Base-by-base conservation (phyloP, 2,888 invertebrate species). In the Synanthedon vespiformis region DNA sequence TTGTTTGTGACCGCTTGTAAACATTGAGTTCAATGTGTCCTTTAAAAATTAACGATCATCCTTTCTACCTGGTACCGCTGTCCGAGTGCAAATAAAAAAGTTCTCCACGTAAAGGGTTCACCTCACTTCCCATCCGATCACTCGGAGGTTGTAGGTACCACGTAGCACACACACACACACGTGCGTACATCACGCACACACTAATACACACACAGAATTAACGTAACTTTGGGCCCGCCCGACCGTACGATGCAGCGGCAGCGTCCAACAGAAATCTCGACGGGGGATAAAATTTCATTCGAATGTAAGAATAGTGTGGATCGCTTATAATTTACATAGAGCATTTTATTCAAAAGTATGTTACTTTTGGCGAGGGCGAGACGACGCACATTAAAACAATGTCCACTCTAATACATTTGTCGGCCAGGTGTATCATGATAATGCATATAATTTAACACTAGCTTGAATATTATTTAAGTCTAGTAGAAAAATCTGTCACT, bases 21-120 rank as follows among this genome's bases (percentile, higher is more conserved):
- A 72, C 68, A 67, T 65, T 74, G 68, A 76, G 77, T 75, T 80
- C 75, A 76, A 72, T 72, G 75, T 82, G 80, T 82, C 82, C 82
- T 80, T 80, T 79, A 86, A 87, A 87, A 86, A 85, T 82, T 85
- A 82, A 82, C 83, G 83, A 86, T 83, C 82, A 83, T 86, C 82
- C 80, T 85, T 82, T 83, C 80, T 86, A 89, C 89, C 89, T 89
- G 88, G 80, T 78, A 81, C 79, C 80, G 87, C 80, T 84, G 84
- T 83, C 87, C 88, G 81, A 87, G 79, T 79, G 84, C 88, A 86
- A 84, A 86, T 87, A 88, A 84, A 87, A 88, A 88, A 88, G 83
- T 83, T 83, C 84, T 74, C 80, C 73, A 74, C 82, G 77, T 82
- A 87, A 88, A 88, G 88, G 88, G 88, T 89, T 89, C 82, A 88